Evolutionary conservation across 2,113 vertebrate species (phyloP).

Genomic region (Strix uralensis): DNA sequence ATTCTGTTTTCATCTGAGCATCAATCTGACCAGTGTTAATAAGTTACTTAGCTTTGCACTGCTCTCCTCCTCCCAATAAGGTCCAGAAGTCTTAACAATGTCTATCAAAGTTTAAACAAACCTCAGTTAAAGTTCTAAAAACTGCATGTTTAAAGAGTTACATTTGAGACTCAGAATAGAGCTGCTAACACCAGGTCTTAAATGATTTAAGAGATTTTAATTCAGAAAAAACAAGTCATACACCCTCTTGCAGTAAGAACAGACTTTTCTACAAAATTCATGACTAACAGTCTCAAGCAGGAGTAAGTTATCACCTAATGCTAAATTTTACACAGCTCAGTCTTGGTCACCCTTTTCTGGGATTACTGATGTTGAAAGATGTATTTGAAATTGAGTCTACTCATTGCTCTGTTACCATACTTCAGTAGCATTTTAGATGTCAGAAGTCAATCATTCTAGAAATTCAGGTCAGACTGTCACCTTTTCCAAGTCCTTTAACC

Average conservation of each 20-base stretch:
- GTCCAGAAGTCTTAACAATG: background rate
- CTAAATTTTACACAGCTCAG: background rate
- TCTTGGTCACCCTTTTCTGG: background rate
- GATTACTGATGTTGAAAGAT: background rate
- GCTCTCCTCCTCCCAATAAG: background rate
- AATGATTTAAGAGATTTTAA: background rate
- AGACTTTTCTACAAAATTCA: background rate
- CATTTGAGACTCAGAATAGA: background rate
- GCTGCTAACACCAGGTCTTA: background rate
- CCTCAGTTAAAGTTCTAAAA: background rate
- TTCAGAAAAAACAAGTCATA: background rate
- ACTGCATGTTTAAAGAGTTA: background rate
- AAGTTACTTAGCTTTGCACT: background rate
- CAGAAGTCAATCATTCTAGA: constrained; percentile 10
- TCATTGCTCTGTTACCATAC: background rate
- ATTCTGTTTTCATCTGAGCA: background rate
- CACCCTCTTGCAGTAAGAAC: background rate
- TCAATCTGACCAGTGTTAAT: background rate
- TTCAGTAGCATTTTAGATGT: background rate
- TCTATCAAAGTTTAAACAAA: background rate
- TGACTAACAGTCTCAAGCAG: background rate
- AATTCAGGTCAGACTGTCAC: constrained; percentile 7
- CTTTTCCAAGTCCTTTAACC: background rate
- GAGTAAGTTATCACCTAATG: background rate
- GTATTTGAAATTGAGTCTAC: background rate